Percentiles rank a stretch among this genome's conserved stretches.
Evolutionary conservation across 2,113 vertebrate genomes (phyloP).

Genomic region (Otis tarda): DNA sequence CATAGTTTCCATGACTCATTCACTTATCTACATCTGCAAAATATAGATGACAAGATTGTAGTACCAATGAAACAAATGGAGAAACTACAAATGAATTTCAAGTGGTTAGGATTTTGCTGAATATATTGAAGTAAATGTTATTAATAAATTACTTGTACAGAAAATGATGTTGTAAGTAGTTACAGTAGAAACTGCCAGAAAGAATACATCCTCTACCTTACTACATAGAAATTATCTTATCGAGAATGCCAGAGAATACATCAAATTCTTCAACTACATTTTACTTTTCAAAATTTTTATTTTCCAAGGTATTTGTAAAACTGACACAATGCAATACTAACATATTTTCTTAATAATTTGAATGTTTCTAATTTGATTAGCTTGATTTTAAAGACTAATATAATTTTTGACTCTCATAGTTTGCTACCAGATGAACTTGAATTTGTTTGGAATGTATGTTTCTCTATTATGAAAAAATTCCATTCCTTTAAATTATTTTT

Average conservation of each 20-base stretch:
- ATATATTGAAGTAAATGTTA: neutral
- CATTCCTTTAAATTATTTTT: neutral
- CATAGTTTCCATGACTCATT: neutral
- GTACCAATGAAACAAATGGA: neutral
- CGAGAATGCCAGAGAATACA: neutral
- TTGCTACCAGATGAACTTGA: neutral
- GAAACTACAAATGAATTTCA: neutral
- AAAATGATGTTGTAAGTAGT: neutral
- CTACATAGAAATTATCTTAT: neutral
- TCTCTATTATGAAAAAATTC: neutral
- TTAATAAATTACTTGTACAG: neutral
- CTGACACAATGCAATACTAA: neutral
- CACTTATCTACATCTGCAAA: neutral
- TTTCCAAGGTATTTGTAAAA: neutral
- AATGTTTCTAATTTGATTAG: neutral
- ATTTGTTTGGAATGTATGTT: neutral
- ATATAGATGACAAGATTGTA: neutral
- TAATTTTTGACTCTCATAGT: neutral
- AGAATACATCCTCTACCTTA: neutral
- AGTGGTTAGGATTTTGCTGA: neutral
- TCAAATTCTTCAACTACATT: neutral
- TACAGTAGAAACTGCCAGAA: neutral
- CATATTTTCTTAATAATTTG: neutral
- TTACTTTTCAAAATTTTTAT: neutral
- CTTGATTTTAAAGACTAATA: neutral